phyloP scores from a whole-genome alignment of 2,797 vertebrate genomes.

The Aratinga solstitialis region DNA sequence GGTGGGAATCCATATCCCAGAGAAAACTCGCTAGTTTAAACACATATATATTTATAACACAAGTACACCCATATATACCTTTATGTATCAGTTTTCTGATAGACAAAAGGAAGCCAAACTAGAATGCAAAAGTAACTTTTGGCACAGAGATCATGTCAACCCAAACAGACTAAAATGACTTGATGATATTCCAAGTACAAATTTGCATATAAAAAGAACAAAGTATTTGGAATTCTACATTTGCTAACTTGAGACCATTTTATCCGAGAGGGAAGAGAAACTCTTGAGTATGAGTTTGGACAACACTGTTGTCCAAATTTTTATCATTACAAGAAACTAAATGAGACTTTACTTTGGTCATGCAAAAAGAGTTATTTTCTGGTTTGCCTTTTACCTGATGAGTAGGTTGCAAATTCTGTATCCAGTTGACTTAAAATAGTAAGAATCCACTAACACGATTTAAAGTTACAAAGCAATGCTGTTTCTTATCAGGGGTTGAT shows the following conservation, averaged over 20 bases:
- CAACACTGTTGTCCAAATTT: constrained; percentile 7
- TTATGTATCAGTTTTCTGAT: constrained; percentile 2
- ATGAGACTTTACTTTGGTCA: neutral
- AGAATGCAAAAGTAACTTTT: constrained; percentile 67
- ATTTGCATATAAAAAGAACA: constrained; percentile 61
- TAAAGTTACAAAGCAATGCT: neutral
- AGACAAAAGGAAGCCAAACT: constrained; percentile 45
- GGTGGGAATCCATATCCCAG: neutral
- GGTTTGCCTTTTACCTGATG: neutral
- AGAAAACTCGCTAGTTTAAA: neutral
- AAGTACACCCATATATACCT: neutral
- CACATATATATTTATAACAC: neutral
- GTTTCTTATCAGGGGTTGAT: neutral
- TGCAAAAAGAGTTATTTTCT: neutral
- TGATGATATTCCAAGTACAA: constrained; percentile 68
- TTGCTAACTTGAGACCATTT: neutral
- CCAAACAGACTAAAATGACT: constrained; percentile 65
- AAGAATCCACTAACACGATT: neutral
- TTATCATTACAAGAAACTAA: constrained; percentile 28
- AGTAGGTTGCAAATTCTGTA: neutral
- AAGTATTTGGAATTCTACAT: constrained; percentile 8
- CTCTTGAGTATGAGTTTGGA: neutral
- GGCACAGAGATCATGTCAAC: constrained; percentile 55
- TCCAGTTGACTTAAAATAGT: neutral
- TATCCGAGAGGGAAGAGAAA: neutral